Evolutionary conservation across 2,113 vertebrate species (phyloP), one percentile per base, ranked within the genome.

Genomic region (Nibea coibor): DNA sequence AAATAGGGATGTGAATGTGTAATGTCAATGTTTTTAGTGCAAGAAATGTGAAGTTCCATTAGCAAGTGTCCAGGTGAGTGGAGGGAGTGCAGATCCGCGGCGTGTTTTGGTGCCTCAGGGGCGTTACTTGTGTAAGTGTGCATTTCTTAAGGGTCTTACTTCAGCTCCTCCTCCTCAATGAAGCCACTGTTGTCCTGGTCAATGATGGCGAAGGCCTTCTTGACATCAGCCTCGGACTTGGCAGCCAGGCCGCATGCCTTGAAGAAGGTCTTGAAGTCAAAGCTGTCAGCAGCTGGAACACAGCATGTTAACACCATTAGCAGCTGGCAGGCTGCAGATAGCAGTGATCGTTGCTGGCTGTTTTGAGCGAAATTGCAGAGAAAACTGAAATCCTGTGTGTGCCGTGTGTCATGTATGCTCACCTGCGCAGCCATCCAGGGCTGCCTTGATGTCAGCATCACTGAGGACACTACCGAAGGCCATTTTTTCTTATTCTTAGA

Each of bases 121-220:
- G 75, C n/a, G 3, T 42, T 22, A 7, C 28, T 71, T 26, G 14
- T 14, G 68, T 1, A 69, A 86, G 79, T 79, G 61, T 75, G 47
- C 22, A 43, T 54, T 69, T 6, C 47, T 22, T 3, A 3, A 64
- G 61, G 59, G 56, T 81, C 92, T 94, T 92, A 96, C 95, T 94
- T 95, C 77, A 96, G 94, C 84, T 96, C 95, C 0, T 96, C 95
- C 92, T 95, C 95, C 94, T 96, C 95, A 95, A 96, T 96, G 90
- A 93, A 96, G 88, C 94, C 95, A 1, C 95, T 95, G 72, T 91
- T 91, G 89, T 96, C 95, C 93, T 96, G 95, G 90, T 96, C 95
- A 70, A 96, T 94, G 94, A 94, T 91, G 35, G 2, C 9, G 79
- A 96, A 96, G 63, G 94, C 95, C 47, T 93, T 94, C 89, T 95